phyloP scores from a whole-genome alignment of 2,888 invertebrate genomes.

The Dryobotodes eremita region DNA sequence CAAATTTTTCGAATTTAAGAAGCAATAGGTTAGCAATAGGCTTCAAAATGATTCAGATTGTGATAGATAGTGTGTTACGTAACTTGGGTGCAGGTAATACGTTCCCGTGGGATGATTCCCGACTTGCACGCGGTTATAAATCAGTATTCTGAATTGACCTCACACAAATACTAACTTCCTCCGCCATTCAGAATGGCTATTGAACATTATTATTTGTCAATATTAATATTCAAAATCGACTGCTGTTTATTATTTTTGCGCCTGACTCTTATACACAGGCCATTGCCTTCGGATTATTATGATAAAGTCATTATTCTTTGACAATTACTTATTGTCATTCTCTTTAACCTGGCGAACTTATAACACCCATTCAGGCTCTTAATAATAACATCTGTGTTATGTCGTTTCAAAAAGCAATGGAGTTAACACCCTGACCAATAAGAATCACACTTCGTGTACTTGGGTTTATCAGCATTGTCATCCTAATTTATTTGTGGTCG shows the following conservation, averaged over 20 bases:
- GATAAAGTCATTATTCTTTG: slow-evolving; percentile 18
- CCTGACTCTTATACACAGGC: background rate
- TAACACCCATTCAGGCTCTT: slow-evolving; percentile 27
- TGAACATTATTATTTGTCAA: slow-evolving; percentile 21
- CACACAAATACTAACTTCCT: background rate
- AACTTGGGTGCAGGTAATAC: too few species aligned
- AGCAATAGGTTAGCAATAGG: too few species aligned
- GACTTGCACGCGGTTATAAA: too few species aligned
- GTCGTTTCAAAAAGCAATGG: background rate
- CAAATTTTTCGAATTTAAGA: too few species aligned
- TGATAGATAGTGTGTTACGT: too few species aligned
- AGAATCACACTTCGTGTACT: background rate
- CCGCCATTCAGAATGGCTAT: background rate
- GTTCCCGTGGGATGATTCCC: too few species aligned
- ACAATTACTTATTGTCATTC: slow-evolving; percentile 41
- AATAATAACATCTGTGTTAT: slow-evolving; percentile 16
- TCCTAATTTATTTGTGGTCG: too few species aligned
- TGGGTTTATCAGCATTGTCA: background rate
- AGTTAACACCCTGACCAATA: background rate
- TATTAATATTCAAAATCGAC: background rate
- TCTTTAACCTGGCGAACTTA: background rate
- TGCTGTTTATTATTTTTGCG: slow-evolving; percentile 16
- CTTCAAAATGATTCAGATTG: too few species aligned
- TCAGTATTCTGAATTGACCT: too few species aligned
- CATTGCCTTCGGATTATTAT: slow-evolving; percentile 4